Evolutionary conservation across 1,140 invertebrate genomes (phyloP).

Genomic region (Leptestheria dahalacensis): DNA sequence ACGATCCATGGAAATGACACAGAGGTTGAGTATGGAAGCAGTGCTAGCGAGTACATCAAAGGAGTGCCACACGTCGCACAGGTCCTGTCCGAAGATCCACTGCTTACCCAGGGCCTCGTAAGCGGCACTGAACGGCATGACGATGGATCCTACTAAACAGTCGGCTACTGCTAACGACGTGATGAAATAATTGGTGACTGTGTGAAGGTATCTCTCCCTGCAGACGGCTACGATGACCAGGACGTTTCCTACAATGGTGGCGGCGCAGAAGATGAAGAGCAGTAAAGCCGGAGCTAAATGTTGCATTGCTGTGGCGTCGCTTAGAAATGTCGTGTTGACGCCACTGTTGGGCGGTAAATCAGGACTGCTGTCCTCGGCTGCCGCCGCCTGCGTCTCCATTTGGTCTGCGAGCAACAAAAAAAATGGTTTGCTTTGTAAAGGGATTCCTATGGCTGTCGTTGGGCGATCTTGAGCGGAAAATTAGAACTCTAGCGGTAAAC

Average conservation of each 20-base stretch:
- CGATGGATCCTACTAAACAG: constrained; percentile 54
- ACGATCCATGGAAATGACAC: constrained; percentile 92
- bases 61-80: constrained; percentile 83
- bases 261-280: constrained; percentile 40
- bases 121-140: constrained; percentile 64
- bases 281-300: constrained; percentile 26
- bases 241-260: constrained; percentile 50
- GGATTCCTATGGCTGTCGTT: no score
- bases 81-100: constrained; percentile 61
- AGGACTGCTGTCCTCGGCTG: no score
- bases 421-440: no score
- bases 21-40: constrained; percentile 90
- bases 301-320: neutral
- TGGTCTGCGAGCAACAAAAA: no score
- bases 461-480: no score
- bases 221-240: constrained; percentile 54
- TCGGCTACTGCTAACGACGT: constrained; percentile 60
- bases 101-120: constrained; percentile 60
- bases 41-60: constrained; percentile 91
- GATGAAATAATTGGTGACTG: constrained; percentile 60
- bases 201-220: constrained; percentile 49
- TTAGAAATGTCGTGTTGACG: neutral
- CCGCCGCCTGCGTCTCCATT: no score
- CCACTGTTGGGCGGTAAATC: neutral
- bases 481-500: no score